Evolutionary conservation across 2,888 invertebrate genomes (phyloP).

Genomic region (Stenotaenia linearis): DNA sequence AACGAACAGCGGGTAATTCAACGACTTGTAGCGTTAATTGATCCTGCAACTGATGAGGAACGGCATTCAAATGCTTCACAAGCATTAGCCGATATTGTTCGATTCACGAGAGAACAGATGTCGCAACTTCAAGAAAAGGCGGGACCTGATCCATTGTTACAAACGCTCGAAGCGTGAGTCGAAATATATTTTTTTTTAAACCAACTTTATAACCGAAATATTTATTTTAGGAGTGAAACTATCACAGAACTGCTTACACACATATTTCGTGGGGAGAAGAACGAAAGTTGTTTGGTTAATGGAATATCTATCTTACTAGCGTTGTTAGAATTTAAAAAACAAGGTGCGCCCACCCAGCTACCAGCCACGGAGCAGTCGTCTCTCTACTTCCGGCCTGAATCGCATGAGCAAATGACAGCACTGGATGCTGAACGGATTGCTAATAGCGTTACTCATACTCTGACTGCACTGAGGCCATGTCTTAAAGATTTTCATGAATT

Average conservation of each 20-base stretch:
- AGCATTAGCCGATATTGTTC: conserved; percentile 78
- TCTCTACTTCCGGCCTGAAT: conserved; percentile 44
- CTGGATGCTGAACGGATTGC: conserved; percentile 55
- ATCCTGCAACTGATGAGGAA: conserved; percentile 62
- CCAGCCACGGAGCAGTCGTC: conserved; percentile 35
- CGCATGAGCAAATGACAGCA: conserved; percentile 45
- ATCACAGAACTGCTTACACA: conserved; percentile 65
- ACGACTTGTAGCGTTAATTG: conserved; percentile 62
- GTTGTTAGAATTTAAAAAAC: conserved; percentile 55
- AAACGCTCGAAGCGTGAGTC: conserved; percentile 66
- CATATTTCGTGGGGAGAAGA: conserved; percentile 61
- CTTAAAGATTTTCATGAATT: conserved; percentile 65
- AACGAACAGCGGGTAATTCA: conserved; percentile 80
- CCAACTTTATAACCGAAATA: conserved; percentile 36
- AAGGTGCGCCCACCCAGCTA: conserved; percentile 37
- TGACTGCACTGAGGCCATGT: conserved; percentile 59
- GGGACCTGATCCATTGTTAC: conserved; percentile 66
- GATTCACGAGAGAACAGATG: conserved; percentile 55
- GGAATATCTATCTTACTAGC: conserved; percentile 73
- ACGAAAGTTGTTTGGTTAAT: conserved; percentile 62
- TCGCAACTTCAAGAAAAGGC: conserved; percentile 51
- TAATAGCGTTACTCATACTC: conserved; percentile 58
- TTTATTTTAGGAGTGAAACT: conserved; percentile 55
- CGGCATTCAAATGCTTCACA: conserved; percentile 82
- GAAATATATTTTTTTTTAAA: background rate